These are phyloP conservation scores for Papilio demoleus DNA, from an alignment of 2,888 invertebrate genomes.

Conservation along the genomic window DNA sequence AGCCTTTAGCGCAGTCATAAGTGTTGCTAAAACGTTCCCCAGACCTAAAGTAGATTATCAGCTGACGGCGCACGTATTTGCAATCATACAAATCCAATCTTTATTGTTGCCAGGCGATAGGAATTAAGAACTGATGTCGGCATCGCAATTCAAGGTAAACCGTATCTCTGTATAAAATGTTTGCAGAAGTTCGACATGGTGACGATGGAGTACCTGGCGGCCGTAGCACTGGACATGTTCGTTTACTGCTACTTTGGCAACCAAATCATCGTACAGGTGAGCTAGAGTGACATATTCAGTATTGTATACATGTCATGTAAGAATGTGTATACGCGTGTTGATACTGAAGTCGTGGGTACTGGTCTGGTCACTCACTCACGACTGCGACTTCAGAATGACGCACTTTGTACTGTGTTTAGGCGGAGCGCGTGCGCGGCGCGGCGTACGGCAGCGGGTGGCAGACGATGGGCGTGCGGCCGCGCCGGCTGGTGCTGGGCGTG, in stretches of 20 bases:
- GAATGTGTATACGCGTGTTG: too few relatives aligned
- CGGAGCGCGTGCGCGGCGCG: slow-evolving; percentile 68
- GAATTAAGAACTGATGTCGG: too few relatives aligned
- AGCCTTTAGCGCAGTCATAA: too few relatives aligned
- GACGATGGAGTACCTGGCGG: slow-evolving; percentile 71
- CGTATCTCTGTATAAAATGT: neutral
- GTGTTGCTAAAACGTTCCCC: too few relatives aligned
- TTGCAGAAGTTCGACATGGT: slow-evolving; percentile 72
- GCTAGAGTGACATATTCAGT: neutral
- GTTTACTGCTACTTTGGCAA: slow-evolving; percentile 75
- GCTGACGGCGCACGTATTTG: too few relatives aligned
- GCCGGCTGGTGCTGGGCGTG: slow-evolving; percentile 61
- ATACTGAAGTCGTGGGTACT: neutral
- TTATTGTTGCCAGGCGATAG: neutral
- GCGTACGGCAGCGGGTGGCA: slow-evolving; percentile 71
- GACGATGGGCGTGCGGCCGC: slow-evolving; percentile 59
- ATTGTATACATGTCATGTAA: neutral
- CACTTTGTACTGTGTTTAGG: too few relatives aligned
- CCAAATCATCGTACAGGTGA: slow-evolving; percentile 73
- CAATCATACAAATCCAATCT: too few relatives aligned
- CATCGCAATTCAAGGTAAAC: neutral
- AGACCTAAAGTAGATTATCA: too few relatives aligned
- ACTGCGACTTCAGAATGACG: too few relatives aligned
- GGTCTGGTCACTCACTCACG: too few relatives aligned
- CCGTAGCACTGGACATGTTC: slow-evolving; percentile 72